Evolutionary conservation across 2,797 vertebrate species (phyloP), one percentile per base, ranked within the genome.

Genomic region (Bovichtus variegatus): DNA sequence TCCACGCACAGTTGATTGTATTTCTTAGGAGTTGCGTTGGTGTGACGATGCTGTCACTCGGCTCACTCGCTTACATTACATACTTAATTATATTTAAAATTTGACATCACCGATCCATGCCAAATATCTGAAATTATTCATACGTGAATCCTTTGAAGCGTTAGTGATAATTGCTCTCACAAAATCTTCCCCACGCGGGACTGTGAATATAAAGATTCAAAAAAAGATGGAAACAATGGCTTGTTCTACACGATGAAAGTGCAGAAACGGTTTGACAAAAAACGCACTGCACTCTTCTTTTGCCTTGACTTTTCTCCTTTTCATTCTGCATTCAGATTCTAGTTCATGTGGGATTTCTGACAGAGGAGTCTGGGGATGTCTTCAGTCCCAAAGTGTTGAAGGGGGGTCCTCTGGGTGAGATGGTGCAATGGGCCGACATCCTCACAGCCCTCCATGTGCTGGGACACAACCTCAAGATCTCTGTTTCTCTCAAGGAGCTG

Each of bases 341-440:
- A 9, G 93, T 99, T 68, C 98, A 99, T 1, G 96, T 99, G 0
- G 98, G 98, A 76, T 99, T 99, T 89, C 95, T 99, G 91, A 99
- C 98, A 0, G 98, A 99, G 92, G 98, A 99, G 91, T 98, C 98
- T 0, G 98, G 98, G 9, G 98, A 99, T 0, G 97, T 99, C 58
- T 99, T 99, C 94, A 99, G 98, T 74, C 97, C 98, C 0, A 96
- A 97, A 79, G 98, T 99, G 75, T 94, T 99, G 90, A 99, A 99
- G 82, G 98, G 98, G 0, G 98, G 98, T 3, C 98, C 98, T 0
- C 90, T 99, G 89, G 98, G 98, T 0, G 98, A 99, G 95, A 98
- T 99, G 98, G 98, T 99, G 84, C 98, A 99, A 86, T 99, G 98
- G 98, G 98, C 98, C 0, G 98, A 99, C 93, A 98, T 99, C 84